Evolutionary conservation across 92 coral and sea anemone species (phyloP).

Genomic region (Parazoanthus darwini): DNA sequence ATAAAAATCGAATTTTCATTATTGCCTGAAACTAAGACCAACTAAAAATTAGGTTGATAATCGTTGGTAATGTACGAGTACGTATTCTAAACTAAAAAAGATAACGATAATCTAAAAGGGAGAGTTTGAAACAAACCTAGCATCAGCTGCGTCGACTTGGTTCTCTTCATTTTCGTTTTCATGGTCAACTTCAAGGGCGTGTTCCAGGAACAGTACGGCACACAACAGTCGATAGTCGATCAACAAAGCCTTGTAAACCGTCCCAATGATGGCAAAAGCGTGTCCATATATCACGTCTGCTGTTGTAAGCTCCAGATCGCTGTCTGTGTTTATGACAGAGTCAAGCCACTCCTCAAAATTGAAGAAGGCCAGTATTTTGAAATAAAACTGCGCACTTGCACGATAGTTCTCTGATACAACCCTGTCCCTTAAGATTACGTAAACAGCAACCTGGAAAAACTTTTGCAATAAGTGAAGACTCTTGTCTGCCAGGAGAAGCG

Average conservation of each 20-base stretch:
- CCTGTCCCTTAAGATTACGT: conserved; percentile 51
- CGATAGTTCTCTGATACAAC: neutral
- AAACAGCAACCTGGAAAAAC: conserved; percentile 56
- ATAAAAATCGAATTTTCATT: no score
- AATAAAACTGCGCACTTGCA: no score
- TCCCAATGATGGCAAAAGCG: conserved; percentile 35
- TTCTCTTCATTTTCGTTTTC: neutral
- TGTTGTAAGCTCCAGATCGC: conserved; percentile 26
- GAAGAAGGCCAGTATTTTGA: no score
- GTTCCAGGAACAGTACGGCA: conserved; percentile 58
- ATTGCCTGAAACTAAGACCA: no score
- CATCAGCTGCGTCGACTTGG: no score
- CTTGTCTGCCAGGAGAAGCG: conserved; percentile 17
- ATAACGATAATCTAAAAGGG: no score
- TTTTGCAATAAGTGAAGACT: conserved; percentile 49
- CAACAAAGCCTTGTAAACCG: no score
- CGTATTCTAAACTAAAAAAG: no score
- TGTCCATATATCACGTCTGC: conserved; percentile 45
- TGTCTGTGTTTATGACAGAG: conserved; percentile 43
- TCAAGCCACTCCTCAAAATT: conserved; percentile 72
- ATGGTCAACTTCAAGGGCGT: conserved; percentile 53
- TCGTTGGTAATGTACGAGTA: no score
- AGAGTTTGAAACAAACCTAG: no score
- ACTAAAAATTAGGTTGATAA: no score
- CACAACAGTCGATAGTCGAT: no score